A percentile compares a stretch with the other conserved stretches of the same genome.
phyloP scores from a whole-genome alignment of 2,797 vertebrate genomes.

The Acridotheres tristis region DNA sequence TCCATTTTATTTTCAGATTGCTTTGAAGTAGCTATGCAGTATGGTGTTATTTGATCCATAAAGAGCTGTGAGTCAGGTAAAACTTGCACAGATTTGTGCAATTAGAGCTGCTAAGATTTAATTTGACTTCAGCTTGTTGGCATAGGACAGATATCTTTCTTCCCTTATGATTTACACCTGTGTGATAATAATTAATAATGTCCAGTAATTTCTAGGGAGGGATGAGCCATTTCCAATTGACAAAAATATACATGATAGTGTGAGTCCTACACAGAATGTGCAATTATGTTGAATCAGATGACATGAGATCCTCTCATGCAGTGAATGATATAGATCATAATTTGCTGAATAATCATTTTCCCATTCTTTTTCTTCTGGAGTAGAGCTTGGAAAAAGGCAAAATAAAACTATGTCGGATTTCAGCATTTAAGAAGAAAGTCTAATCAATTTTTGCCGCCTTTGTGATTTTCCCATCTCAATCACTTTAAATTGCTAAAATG shows the following conservation, averaged over 20 bases:
- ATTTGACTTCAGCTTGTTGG: background rate
- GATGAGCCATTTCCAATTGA: background rate
- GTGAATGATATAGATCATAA: background rate
- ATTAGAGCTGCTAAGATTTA: background rate
- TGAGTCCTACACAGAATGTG: background rate
- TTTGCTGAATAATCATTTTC: background rate
- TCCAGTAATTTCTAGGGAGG: background rate
- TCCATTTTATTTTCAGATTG: constrained; percentile 30
- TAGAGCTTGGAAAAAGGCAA: background rate
- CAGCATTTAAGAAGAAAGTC: background rate
- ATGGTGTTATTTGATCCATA: background rate
- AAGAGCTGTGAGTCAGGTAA: background rate
- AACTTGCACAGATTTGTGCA: background rate
- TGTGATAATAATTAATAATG: background rate
- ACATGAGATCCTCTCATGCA: background rate
- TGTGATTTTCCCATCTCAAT: background rate
- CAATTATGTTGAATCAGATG: background rate
- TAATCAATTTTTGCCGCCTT: background rate
- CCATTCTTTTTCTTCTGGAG: background rate
- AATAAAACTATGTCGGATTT: background rate
- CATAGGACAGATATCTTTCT: background rate
- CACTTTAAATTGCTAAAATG: background rate
- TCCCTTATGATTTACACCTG: background rate
- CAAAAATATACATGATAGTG: background rate
- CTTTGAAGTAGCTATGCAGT: constrained; percentile 50